These are phyloP conservation scores for Phylloscopus trochilus DNA, from an alignment of 2,113 vertebrate genomes.

Conservation along the genomic window DNA sequence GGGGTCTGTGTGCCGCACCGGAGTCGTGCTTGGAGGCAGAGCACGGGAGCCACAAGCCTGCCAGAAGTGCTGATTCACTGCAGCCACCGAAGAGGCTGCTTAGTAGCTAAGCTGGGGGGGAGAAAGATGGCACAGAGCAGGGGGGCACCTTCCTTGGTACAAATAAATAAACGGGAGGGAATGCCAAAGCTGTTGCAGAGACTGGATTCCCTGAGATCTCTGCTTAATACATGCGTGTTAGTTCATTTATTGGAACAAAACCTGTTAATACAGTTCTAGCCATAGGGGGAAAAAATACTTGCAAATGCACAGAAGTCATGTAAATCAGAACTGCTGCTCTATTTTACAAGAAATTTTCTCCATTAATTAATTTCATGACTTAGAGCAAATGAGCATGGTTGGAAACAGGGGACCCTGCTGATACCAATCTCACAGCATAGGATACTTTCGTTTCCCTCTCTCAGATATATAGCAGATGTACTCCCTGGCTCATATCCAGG, in stretches of 20 bases:
- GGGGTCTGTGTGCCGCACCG: neutral
- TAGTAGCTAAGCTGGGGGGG: neutral
- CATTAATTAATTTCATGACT: slow-evolving; percentile 77
- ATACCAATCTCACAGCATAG: slow-evolving; percentile 60
- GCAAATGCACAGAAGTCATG: slow-evolving; percentile 58
- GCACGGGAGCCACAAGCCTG: neutral
- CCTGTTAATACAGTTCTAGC: neutral
- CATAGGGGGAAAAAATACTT: slow-evolving; percentile 15
- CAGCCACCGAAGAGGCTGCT: neutral
- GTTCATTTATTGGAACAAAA: slow-evolving; percentile 28
- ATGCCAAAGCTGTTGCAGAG: neutral
- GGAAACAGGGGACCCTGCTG: slow-evolving; percentile 66
- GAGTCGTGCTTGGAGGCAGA: neutral
- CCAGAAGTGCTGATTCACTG: slow-evolving; percentile 66
- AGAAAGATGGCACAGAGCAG: neutral
- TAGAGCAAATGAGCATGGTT: slow-evolving; percentile 66
- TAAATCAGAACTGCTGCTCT: slow-evolving; percentile 65
- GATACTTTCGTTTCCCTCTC: slow-evolving; percentile 29
- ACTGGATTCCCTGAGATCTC: neutral
- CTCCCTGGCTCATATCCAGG: slow-evolving; percentile 47
- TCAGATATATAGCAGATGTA: slow-evolving; percentile 49
- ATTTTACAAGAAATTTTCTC: slow-evolving; percentile 66
- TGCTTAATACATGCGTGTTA: neutral
- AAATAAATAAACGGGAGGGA: neutral
- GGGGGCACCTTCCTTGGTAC: neutral